These are phyloP conservation scores for Neria commutata DNA, from an alignment of 2,888 invertebrate species.

Conservation along the genomic window DNA sequence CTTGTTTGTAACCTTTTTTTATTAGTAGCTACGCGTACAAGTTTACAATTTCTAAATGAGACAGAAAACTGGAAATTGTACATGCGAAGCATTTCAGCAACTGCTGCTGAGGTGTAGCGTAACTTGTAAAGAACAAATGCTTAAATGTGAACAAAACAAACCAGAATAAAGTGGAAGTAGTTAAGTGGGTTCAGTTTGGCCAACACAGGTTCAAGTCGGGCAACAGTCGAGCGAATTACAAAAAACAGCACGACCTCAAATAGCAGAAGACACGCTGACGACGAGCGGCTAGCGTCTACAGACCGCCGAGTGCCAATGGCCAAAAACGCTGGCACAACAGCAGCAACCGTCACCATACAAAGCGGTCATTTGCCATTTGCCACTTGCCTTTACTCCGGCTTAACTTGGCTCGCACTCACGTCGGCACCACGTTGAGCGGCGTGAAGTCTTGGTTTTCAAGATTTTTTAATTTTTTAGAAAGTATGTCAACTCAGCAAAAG, in stretches of 20 bases:
- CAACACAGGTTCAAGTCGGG: constrained; percentile 8
- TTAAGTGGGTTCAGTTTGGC: constrained; percentile 12
- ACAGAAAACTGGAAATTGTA: too few relatives aligned
- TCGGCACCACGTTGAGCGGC: constrained; percentile 17
- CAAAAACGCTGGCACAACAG: not conserved
- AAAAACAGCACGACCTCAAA: not conserved
- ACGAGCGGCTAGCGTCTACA: not conserved
- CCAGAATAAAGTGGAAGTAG: constrained; percentile 8
- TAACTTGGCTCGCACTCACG: not conserved
- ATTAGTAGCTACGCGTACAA: too few relatives aligned
- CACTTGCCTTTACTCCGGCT: not conserved
- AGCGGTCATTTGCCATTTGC: not conserved
- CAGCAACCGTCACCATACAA: too few relatives aligned
- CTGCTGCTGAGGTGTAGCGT: too few relatives aligned
- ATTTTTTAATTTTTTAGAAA: constrained; percentile 44
- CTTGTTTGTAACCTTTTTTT: too few relatives aligned
- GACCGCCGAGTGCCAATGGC: not conserved
- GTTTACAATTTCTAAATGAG: too few relatives aligned
- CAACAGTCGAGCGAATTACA: not conserved
- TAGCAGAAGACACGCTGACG: constrained; percentile 3
- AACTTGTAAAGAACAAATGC: not conserved
- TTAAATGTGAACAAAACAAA: not conserved
- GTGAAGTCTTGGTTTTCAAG: constrained; percentile 25
- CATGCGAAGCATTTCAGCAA: too few relatives aligned
- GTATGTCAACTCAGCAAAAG: constrained; percentile 51